Percentiles rank a stretch among this genome's conserved stretches.
Conservation (phyloP, 2,888 invertebrate species). For the Malacosoma neustria region DNA sequence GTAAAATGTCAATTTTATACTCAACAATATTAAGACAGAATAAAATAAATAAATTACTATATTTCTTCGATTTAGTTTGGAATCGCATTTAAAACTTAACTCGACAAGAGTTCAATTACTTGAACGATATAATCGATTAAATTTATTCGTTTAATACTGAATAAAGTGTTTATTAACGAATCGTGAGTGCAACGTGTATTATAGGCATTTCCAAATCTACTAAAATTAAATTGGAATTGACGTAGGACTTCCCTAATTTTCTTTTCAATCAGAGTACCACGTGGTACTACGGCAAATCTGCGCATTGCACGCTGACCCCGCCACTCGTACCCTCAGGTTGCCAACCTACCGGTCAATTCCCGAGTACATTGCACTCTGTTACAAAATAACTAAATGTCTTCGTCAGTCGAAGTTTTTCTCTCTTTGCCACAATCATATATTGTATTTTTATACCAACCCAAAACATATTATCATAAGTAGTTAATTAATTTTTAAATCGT, state of each 20-base stretch:
- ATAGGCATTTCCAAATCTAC: too few species aligned
- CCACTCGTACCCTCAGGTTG: slow-evolving; percentile 31
- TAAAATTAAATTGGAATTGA: too few species aligned
- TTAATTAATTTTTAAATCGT: slow-evolving; percentile 57
- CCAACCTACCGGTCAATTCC: slow-evolving; percentile 52
- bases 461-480: slow-evolving; percentile 57
- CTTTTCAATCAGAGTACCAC: not conserved
- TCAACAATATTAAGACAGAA: slow-evolving; percentile 19
- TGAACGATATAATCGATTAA: not conserved
- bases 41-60: not conserved
- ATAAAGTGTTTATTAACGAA: too few species aligned
- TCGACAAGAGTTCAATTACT: slow-evolving; percentile 5
- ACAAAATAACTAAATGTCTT: slow-evolving; percentile 58
- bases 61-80: slow-evolving; percentile 8
- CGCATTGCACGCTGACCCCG: not conserved
- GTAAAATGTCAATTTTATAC: slow-evolving; percentile 52
- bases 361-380: slow-evolving; percentile 60
- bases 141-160: too few species aligned
- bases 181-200: too few species aligned
- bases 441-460: slow-evolving; percentile 40
- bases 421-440: slow-evolving; percentile 55
- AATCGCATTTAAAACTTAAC: slow-evolving; percentile 5
- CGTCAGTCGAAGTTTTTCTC: slow-evolving; percentile 45
- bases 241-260: not conserved
- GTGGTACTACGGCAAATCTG: not conserved